Evolutionary conservation across 2,797 vertebrate species (phyloP).

Genomic region (Periophthalmus magnuspinnatus): DNA sequence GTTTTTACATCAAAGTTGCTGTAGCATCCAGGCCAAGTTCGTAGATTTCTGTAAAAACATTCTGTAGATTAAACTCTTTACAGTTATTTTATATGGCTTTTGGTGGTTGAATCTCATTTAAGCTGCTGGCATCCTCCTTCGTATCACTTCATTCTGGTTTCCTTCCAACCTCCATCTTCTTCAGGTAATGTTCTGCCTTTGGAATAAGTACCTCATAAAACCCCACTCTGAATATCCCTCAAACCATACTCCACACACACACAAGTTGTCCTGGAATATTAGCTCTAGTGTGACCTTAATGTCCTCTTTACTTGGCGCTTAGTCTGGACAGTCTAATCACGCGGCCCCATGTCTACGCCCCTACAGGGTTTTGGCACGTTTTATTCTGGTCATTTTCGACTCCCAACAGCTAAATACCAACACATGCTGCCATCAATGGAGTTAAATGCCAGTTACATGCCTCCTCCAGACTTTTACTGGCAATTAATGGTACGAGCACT

Average conservation of each 20-base stretch:
- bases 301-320: constrained; percentile 61
- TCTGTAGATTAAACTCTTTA: background rate
- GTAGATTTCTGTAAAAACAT: background rate
- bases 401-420: constrained; percentile 66
- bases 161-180: constrained; percentile 2
- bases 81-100: background rate
- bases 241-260: background rate
- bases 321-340: constrained; percentile 64
- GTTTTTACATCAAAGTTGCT: background rate
- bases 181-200: constrained; percentile 2
- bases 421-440: constrained; percentile 66
- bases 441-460: constrained; percentile 71
- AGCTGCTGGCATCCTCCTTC: background rate
- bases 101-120: constrained; percentile 3
- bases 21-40: background rate
- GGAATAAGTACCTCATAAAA: constrained; percentile 9
- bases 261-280: constrained; percentile 12
- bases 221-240: background rate
- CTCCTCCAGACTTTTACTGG: constrained; percentile 55
- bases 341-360: constrained; percentile 56
- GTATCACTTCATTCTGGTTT: constrained; percentile 3
- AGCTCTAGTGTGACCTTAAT: constrained; percentile 56
- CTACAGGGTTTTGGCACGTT: constrained; percentile 67
- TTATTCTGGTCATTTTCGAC: constrained; percentile 55
- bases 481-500: constrained; percentile 57